These are phyloP conservation scores for Forbesichthys agassizii DNA, from an alignment of 2,113 vertebrate species.

Conservation along the genomic window DNA sequence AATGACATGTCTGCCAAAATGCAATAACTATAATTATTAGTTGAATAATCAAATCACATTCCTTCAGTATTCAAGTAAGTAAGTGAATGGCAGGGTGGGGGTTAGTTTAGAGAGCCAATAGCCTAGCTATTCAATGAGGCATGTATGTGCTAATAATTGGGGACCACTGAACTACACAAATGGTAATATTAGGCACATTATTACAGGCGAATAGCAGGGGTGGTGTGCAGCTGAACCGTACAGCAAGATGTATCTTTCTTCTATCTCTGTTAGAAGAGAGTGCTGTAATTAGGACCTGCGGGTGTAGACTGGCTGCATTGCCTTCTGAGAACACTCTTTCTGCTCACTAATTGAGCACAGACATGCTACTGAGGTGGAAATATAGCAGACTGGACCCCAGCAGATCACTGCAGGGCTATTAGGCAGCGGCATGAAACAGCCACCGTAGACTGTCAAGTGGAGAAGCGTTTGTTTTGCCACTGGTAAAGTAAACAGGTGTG, in stretches of 20 bases:
- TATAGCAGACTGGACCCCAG: background rate
- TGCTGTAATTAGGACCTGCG: conserved; percentile 20
- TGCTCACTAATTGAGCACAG: conserved; percentile 28
- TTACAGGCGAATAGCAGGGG: too few relatives aligned
- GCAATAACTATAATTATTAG: too few relatives aligned
- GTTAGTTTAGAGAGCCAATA: too few relatives aligned
- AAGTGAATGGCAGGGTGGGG: too few relatives aligned
- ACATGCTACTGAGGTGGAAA: conserved; percentile 28
- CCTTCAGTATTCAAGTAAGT: conserved; percentile 34
- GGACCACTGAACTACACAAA: too few relatives aligned
- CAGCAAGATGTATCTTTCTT: background rate
- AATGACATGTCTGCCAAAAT: too few relatives aligned
- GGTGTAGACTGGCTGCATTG: conserved; percentile 13
- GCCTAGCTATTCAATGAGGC: too few relatives aligned
- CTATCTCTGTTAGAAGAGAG: background rate
- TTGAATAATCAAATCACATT: too few relatives aligned
- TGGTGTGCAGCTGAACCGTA: background rate
- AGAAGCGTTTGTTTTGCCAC: conserved; percentile 52
- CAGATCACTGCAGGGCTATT: conserved; percentile 11
- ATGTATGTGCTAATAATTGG: too few relatives aligned
- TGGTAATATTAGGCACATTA: too few relatives aligned
- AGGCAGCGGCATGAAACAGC: conserved; percentile 16
- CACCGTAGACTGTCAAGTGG: background rate
- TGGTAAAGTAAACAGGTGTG: conserved; percentile 56
- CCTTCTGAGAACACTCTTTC: conserved; percentile 24